These are phyloP conservation scores for Discoglossus pictus DNA, from an alignment of 2,797 vertebrate species.

Conservation along the genomic window DNA sequence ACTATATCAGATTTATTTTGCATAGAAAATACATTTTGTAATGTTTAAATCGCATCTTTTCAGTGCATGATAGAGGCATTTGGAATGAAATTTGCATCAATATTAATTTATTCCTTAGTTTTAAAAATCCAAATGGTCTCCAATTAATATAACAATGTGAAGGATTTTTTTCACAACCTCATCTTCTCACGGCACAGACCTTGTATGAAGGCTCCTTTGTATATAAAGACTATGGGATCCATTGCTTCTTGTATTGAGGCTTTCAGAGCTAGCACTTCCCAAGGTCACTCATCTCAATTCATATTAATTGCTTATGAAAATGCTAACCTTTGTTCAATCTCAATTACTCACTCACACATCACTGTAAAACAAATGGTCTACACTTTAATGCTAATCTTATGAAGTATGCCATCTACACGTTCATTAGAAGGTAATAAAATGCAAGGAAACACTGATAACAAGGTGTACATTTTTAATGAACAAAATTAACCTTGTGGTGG, in stretches of 20 bases:
- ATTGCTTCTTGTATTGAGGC: too few relatives aligned
- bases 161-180: not conserved
- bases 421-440: slow-evolving; percentile 8
- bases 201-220: not conserved
- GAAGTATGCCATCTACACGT: slow-evolving; percentile 26
- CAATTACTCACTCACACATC: slow-evolving; percentile 40
- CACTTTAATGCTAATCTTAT: slow-evolving; percentile 42
- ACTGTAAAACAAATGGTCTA: slow-evolving; percentile 24
- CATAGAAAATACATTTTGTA: too few relatives aligned
- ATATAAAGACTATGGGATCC: too few relatives aligned
- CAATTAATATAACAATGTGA: too few relatives aligned
- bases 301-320: slow-evolving; percentile 38
- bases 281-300: slow-evolving; percentile 39
- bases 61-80: too few relatives aligned
- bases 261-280: slow-evolving; percentile 35
- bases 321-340: slow-evolving; percentile 36
- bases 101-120: too few relatives aligned
- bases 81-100: too few relatives aligned
- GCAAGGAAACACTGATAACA: not conserved
- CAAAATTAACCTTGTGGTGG: too few relatives aligned
- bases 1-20: too few relatives aligned
- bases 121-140: too few relatives aligned
- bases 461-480: too few relatives aligned
- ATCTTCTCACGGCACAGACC: not conserved
- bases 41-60: too few relatives aligned